Conservation (phyloP, 1,140 invertebrate species). For the Cherax quadricarinatus region DNA sequence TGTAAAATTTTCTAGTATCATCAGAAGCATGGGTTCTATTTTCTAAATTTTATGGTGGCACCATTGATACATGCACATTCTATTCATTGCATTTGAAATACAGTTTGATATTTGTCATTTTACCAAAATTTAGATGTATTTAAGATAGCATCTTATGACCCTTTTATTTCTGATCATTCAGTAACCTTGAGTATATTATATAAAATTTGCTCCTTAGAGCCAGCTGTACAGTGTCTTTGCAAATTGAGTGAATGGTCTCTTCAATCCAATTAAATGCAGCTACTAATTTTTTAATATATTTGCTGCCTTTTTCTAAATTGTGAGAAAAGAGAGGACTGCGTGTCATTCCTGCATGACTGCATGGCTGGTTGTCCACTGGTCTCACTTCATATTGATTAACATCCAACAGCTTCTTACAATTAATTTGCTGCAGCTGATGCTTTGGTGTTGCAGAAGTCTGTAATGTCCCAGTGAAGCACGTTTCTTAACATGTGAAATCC, state of each 20-base stretch:
- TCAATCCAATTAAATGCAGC: neutral
- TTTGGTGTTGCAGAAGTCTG: conserved; percentile 45
- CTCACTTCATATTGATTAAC: conserved; percentile 35
- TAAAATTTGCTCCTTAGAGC: neutral
- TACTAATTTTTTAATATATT: neutral
- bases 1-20: neutral
- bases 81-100: neutral
- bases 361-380: conserved; percentile 48
- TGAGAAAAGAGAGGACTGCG: neutral
- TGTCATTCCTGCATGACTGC: conserved; percentile 55
- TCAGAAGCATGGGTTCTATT: neutral
- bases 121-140: neutral
- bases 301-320: neutral
- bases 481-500: neutral
- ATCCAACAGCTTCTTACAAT: conserved; percentile 59
- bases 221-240: neutral
- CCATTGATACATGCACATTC: neutral
- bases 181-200: neutral
- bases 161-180: neutral
- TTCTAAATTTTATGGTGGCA: neutral
- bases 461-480: conserved; percentile 18
- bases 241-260: neutral
- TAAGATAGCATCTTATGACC: neutral
- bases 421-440: conserved; percentile 58
- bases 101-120: neutral